phyloP scores from a whole-genome alignment of 2,888 invertebrate species.

The Rotaria magnacalcarata region DNA sequence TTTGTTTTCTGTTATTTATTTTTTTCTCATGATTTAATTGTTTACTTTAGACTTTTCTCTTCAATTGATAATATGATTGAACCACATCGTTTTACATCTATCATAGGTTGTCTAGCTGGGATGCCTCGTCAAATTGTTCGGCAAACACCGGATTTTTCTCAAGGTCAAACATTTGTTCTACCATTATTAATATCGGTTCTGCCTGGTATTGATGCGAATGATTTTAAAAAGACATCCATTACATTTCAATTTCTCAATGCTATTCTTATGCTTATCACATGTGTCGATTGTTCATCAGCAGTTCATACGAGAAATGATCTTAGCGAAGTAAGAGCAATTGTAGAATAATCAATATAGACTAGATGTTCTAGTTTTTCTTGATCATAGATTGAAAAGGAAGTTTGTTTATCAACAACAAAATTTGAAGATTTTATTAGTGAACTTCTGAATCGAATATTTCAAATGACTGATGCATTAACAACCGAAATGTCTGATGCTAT shows the following conservation, averaged over 20 bases:
- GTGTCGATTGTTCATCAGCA: constrained; percentile 78
- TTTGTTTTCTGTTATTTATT: constrained; percentile 49
- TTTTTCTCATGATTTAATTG: neutral
- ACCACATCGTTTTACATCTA: constrained; percentile 67
- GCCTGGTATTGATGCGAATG: constrained; percentile 85
- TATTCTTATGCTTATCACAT: constrained; percentile 69
- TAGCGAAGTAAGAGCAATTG: constrained; percentile 64
- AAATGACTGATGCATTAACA: constrained; percentile 38
- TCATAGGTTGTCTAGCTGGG: constrained; percentile 59
- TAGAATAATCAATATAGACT: neutral
- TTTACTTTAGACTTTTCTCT: neutral
- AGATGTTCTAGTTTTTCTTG: neutral
- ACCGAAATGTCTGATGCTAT: constrained; percentile 34
- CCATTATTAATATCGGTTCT: constrained; percentile 74
- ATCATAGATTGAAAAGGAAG: constrained; percentile 64
- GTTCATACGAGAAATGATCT: constrained; percentile 68
- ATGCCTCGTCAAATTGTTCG: constrained; percentile 61
- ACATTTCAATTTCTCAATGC: constrained; percentile 2
- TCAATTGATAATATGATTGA: constrained; percentile 75
- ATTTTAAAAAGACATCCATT: constrained; percentile 64
- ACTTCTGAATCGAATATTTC: constrained; percentile 60
- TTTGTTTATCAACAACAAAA: constrained; percentile 75
- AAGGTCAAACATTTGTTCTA: constrained; percentile 74
- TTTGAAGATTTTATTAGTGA: constrained; percentile 83
- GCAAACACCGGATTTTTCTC: constrained; percentile 61